These are phyloP conservation scores for Meles meles DNA, from an alignment of 2,113 vertebrate genomes.

Conservation along the genomic window DNA sequence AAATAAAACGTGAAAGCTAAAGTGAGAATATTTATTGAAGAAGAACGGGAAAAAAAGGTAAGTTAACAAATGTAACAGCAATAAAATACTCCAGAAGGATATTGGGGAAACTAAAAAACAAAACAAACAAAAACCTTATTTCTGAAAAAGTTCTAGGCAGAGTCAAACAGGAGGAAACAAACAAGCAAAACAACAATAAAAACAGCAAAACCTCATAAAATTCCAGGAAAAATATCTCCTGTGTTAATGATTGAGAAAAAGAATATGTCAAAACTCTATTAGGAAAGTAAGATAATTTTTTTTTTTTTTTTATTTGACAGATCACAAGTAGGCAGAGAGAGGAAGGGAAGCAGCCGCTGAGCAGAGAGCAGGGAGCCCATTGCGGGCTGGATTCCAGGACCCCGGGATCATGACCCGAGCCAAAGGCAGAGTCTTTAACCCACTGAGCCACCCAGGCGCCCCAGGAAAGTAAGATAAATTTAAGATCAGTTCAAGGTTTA, in stretches of 20 bases:
- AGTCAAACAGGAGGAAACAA: not conserved
- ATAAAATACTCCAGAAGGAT: not conserved
- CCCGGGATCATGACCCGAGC: too few relatives aligned
- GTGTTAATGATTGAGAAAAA: not conserved
- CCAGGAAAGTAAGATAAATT: not conserved
- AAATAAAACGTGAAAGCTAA: not conserved
- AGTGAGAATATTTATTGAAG: not conserved
- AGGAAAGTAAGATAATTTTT: not conserved
- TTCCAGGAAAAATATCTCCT: not conserved
- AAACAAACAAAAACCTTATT: not conserved
- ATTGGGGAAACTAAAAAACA: not conserved
- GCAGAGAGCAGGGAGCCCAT: too few relatives aligned
- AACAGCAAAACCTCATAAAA: not conserved
- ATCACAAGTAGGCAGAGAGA: too few relatives aligned
- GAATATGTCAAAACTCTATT: not conserved
- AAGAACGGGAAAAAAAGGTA: not conserved
- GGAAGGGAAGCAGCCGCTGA: too few relatives aligned
- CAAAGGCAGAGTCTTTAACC: too few relatives aligned
- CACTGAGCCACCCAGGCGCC: too few relatives aligned
- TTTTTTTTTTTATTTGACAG: too few relatives aligned
- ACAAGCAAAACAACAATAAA: not conserved
- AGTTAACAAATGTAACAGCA: not conserved
- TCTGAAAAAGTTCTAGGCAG: not conserved
- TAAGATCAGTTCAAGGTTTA: not conserved
- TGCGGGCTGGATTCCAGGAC: too few relatives aligned